These are phyloP conservation scores for Pachycephala philippinensis DNA, from an alignment of 2,113 vertebrate genomes.

Conservation along the genomic window DNA sequence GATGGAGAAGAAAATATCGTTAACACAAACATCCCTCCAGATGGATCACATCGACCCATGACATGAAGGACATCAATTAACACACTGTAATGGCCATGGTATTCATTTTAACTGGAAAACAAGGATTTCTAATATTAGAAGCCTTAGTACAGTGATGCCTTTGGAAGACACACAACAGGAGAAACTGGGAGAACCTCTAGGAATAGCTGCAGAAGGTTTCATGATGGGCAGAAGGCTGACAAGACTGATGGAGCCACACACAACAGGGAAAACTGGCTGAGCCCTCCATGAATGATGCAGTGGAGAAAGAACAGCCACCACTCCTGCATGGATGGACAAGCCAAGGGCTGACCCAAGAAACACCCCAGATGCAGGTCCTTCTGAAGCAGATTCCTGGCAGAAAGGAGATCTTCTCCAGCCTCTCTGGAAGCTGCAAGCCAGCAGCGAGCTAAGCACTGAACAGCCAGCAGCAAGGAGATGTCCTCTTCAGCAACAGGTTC, in stretches of 20 bases:
- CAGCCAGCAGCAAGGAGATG: not conserved
- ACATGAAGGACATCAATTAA: not conserved
- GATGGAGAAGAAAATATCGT: not conserved
- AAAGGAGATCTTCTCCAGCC: not conserved
- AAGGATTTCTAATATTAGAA: not conserved
- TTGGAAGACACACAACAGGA: not conserved
- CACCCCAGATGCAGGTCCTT: not conserved
- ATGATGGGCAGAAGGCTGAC: not conserved
- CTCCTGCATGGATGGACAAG: not conserved
- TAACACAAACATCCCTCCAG: not conserved
- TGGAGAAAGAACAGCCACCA: not conserved
- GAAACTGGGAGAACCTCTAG: not conserved
- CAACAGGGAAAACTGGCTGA: not conserved
- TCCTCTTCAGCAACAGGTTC: not conserved
- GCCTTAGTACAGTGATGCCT: not conserved
- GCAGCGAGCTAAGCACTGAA: not conserved
- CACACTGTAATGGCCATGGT: not conserved
- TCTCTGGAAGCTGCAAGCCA: not conserved
- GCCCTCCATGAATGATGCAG: not conserved
- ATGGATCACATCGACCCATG: not conserved
- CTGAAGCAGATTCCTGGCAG: not conserved
- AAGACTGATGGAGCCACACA: not conserved
- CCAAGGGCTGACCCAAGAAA: not conserved
- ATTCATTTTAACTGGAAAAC: not conserved
- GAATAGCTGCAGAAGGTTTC: not conserved